A percentile compares a stretch with the other conserved stretches of the same genome.
These are phyloP conservation scores for Zaprionus ornatus DNA, from an alignment of 1,140 invertebrate genomes.

Conservation along the genomic window DNA sequence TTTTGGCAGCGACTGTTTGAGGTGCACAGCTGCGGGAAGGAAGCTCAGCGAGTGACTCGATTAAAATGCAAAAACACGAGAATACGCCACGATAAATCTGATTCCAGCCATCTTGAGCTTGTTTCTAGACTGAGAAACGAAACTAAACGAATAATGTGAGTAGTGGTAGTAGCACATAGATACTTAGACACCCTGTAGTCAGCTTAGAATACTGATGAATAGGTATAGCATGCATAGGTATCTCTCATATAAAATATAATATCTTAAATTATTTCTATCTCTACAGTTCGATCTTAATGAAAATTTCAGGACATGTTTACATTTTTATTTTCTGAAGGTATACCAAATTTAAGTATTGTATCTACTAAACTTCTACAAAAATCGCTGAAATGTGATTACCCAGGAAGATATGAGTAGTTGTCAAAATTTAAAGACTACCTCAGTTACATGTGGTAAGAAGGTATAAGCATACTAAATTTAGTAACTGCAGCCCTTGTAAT, in stretches of 20 bases:
- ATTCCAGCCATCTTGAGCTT: neutral
- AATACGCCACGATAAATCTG: neutral
- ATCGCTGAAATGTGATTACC: neutral
- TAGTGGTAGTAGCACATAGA: too few species aligned
- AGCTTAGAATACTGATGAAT: neutral
- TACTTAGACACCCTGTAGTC: neutral
- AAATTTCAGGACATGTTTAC: neutral
- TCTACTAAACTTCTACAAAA: neutral
- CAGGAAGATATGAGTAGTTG: rapidly evolving
- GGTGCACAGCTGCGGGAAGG: neutral
- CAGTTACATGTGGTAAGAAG: neutral
- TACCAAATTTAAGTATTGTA: neutral
- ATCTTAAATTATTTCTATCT: too few species aligned
- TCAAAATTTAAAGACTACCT: neutral
- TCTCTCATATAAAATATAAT: too few species aligned
- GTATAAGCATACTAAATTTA: neutral
- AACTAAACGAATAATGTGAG: neutral
- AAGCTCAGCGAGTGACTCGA: slow-evolving; percentile 1
- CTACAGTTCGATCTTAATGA: neutral
- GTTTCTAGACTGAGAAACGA: neutral
- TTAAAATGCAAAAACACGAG: slow-evolving; percentile 2
- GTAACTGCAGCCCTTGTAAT: too few species aligned
- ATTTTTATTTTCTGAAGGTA: neutral
- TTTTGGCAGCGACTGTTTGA: slow-evolving; percentile 10
- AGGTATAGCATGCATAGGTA: too few species aligned